Evolutionary conservation across 2,113 vertebrate species (phyloP), one percentile per base, ranked within the genome.

Genomic region (Manacus vitellinus): DNA sequence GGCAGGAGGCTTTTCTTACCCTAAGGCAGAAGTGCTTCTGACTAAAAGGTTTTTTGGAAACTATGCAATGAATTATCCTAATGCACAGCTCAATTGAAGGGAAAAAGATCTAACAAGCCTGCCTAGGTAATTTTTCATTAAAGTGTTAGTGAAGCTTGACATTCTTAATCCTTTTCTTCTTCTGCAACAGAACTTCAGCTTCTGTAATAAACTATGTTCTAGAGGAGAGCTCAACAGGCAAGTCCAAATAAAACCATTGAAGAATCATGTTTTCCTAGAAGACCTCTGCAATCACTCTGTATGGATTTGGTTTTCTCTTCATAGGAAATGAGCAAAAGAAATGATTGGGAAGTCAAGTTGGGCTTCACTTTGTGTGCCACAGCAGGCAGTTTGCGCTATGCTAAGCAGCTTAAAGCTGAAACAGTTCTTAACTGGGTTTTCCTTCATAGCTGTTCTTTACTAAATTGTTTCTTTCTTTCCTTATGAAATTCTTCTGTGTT

Each of bases 81-180:
- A 77, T 59, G 56, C 61, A 63, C 54, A 82, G 58, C 73, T 92
- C 88, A 96, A 10, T 87, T 80, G 75, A 90, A 94, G 51, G 83
- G 91, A 82, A 95, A 96, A 94, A 85, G 73, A 95, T 95, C 81
- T 96, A 95, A 92, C 77, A 94, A 95, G 41, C 49, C 51, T 1
- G 27, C 74, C 70, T 73, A 43, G 62, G 73, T 86, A 76, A 87
- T 76, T 92, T 93, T 92, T 95, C 89, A 79, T 89, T 88, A 18
- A 94, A 85, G 55, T 54, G 66, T 95, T 94, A 92, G 75, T 85
- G 51, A 92, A 89, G 51, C 85, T 87, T 92, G 83, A 87, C 41
- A 6, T 84, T 93, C 23, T 71, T 95, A 74, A 83, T 92, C 54
- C 77, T 2, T 1, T 44, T 49, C 14, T 87, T 90, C 51, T 81